These are phyloP conservation scores for Tenodera sinensis DNA, from an alignment of 2,888 invertebrate species.

Conservation along the genomic window DNA sequence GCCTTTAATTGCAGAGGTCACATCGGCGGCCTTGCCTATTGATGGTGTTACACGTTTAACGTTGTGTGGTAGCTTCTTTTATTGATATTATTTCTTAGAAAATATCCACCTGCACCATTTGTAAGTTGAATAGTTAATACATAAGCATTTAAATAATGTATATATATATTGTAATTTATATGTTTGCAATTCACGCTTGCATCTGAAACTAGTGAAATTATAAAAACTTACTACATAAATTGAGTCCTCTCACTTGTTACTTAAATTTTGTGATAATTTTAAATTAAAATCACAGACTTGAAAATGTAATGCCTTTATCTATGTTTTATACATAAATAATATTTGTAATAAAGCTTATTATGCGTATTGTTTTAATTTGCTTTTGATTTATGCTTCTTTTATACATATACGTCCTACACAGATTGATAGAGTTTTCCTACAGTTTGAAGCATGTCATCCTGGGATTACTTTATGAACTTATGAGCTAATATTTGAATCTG, in stretches of 20 bases:
- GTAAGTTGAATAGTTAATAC: not conserved
- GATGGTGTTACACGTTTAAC: too few relatives aligned
- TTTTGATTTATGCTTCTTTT: not conserved
- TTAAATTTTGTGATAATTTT: not conserved
- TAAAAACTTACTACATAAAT: not conserved
- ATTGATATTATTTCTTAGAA: not conserved
- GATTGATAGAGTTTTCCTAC: not conserved
- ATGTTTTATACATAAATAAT: not conserved
- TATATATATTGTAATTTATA: not conserved
- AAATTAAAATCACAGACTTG: not conserved
- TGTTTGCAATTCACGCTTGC: not conserved
- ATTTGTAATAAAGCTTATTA: not conserved
- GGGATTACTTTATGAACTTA: not conserved
- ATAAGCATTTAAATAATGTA: not conserved
- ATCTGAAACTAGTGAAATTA: not conserved
- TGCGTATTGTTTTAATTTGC: not conserved
- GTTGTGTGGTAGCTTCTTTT: too few relatives aligned
- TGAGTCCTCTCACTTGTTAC: not conserved
- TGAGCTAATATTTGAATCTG: too few relatives aligned
- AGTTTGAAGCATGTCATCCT: not conserved
- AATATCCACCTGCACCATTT: not conserved
- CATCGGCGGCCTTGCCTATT: too few relatives aligned
- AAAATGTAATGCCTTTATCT: not conserved
- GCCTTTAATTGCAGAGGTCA: too few relatives aligned
- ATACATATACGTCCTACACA: too few relatives aligned